phyloP scores from a whole-genome alignment of 2,797 vertebrate species.

The Lophotriccus pileatus region DNA sequence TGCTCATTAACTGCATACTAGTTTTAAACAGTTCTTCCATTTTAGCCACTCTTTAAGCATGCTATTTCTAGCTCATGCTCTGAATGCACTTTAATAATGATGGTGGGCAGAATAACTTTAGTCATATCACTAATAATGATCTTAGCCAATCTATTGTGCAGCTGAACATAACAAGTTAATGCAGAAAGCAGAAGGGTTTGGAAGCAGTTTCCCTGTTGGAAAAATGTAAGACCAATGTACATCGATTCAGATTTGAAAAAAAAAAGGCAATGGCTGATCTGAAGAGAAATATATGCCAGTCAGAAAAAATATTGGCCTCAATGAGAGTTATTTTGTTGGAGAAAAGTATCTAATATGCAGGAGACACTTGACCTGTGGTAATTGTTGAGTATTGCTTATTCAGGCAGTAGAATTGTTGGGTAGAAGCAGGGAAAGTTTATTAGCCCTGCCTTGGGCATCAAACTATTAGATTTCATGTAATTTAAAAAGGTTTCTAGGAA shows the following conservation, averaged over 20 bases:
- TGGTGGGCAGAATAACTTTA: background rate
- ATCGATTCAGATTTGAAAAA: background rate
- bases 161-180: background rate
- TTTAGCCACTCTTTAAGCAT: background rate
- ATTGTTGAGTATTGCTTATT: constrained; percentile 52
- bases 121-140: background rate
- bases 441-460: constrained; percentile 47
- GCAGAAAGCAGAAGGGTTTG: background rate
- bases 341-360: constrained; percentile 34
- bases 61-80: background rate
- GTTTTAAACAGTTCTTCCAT: background rate
- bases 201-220: background rate
- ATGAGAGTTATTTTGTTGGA: constrained; percentile 20
- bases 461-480: constrained; percentile 57
- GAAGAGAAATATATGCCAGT: constrained; percentile 8
- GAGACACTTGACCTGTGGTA: background rate
- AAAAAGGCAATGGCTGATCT: background rate
- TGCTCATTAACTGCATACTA: background rate
- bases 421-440: constrained; percentile 46
- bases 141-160: background rate
- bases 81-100: background rate
- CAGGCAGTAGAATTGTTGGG: constrained; percentile 15
- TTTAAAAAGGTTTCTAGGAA: constrained; percentile 44
- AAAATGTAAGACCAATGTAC: background rate
- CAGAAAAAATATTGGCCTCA: background rate